phyloP scores from a whole-genome alignment of 2,113 vertebrate genomes.

The Tyrannus savana region DNA sequence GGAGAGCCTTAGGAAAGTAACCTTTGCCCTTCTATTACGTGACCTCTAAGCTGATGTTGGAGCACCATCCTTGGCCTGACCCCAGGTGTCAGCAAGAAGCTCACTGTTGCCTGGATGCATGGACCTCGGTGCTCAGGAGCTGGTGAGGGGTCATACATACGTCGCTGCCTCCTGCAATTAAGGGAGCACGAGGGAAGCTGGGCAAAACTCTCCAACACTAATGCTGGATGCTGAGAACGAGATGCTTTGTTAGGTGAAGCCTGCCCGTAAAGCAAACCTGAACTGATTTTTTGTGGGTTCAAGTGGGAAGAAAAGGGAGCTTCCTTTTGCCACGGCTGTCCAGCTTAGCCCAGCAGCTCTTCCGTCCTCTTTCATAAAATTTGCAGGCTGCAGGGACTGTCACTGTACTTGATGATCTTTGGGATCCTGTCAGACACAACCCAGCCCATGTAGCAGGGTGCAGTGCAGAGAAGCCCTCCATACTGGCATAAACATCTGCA shows the following conservation, averaged over 20 bases:
- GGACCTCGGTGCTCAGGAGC: not conserved
- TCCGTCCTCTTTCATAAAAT: not conserved
- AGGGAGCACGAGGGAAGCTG: not conserved
- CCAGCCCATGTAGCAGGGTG: accelerated
- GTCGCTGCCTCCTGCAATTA: not conserved
- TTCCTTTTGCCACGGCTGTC: not conserved
- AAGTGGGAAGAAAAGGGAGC: not conserved
- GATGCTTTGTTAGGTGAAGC: not conserved
- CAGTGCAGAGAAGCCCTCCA: not conserved
- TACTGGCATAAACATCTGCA: not conserved
- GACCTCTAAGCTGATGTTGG: not conserved
- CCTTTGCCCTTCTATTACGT: conserved; percentile 17
- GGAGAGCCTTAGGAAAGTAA: conserved; percentile 47
- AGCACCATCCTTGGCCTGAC: not conserved
- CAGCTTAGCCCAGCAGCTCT: not conserved
- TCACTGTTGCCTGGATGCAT: not conserved
- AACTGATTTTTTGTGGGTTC: not conserved
- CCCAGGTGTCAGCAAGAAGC: not conserved
- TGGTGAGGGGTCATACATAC: accelerated
- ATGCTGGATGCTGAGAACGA: not conserved
- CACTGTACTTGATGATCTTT: not conserved
- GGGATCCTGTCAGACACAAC: not conserved
- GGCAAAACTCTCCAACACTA: not conserved
- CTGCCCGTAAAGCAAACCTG: not conserved
- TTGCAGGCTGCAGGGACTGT: not conserved